Base-by-base conservation (phyloP, 2,113 vertebrate species). In the Pimephales promelas region DNA sequence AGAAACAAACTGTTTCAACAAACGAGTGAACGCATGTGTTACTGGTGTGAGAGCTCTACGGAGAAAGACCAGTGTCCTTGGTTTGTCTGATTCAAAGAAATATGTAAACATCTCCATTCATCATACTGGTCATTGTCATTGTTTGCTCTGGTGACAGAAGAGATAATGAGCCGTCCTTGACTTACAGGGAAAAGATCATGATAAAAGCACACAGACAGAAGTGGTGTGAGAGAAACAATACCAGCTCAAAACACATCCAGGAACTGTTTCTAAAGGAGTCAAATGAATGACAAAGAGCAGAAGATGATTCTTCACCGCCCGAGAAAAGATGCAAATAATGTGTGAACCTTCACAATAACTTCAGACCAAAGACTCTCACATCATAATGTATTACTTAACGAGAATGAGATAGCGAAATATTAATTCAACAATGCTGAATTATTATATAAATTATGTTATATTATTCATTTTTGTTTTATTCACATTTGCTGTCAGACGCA, bases 61-160 rank as follows among this genome's bases (percentile, higher is more conserved):
- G 22, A 26, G 6, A 45, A 59, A 59, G 75, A n/a, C 26, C 26
- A 78, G 56, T 45, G 56, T 45, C 75, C 75, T 78, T 78, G 75
- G 56, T 36, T 40, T 52, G 18, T 52, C 22, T 1, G 74, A 77
- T n/a, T 59, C 11, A 43, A 16, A 59, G 36, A 61, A 61, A 78
- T 61, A 78, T 78, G 56, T 78, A 78, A 78, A 78, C 75, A 61
- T 16, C 36, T 61, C 36, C 75, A 78, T 78, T 78, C 34, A 78
- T 59, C 75, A 61, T 57, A 16, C 54, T 6, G 31, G 52, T 77
- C 31, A 57, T 22, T 59, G 74, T 77, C 74, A 77, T 40, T n/a
- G 24, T 40, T 40, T 13, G 34, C 57, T 59, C 54, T 77, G 31
- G 31, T 77, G 75, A 34, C 52, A 45, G 74, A 20, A 24, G 11